A percentile compares a stretch with the other conserved stretches of the same genome.
Conservation (phyloP, 2,113 vertebrate genomes). For the Etheostoma cragini region DNA sequence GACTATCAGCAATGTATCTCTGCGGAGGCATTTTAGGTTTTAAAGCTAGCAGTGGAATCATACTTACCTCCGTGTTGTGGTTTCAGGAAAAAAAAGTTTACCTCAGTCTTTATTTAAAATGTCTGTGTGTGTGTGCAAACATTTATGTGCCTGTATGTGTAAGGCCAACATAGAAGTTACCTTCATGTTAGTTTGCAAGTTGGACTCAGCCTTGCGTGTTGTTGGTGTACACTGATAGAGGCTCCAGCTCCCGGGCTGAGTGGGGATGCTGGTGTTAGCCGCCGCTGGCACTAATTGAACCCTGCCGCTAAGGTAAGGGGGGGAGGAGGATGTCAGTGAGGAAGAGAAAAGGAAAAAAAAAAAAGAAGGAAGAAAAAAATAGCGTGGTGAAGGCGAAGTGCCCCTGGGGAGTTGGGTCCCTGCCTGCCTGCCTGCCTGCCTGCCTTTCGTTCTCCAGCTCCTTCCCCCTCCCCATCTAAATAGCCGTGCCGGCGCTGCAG, state of each 20-base stretch:
- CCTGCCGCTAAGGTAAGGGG: slow-evolving; percentile 81
- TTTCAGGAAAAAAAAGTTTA: slow-evolving; percentile 38
- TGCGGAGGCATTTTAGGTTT: neutral
- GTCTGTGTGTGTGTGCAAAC: slow-evolving; percentile 24
- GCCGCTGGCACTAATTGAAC: slow-evolving; percentile 86
- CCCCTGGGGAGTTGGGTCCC: slow-evolving; percentile 84
- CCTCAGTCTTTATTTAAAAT: slow-evolving; percentile 29
- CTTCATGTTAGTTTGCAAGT: slow-evolving; percentile 66
- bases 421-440: slow-evolving; percentile 77
- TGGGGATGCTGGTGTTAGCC: slow-evolving; percentile 77
- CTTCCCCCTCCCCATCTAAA: slow-evolving; percentile 80
- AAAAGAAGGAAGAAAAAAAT: slow-evolving; percentile 58
- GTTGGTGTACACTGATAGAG: slow-evolving; percentile 78
- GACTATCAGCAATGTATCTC: neutral
- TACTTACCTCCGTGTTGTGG: neutral
- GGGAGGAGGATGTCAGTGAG: slow-evolving; percentile 70
- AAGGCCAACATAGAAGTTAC: slow-evolving; percentile 59
- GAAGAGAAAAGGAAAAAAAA: slow-evolving; percentile 58
- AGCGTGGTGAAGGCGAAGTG: slow-evolving; percentile 78
- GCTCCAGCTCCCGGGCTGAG: slow-evolving; percentile 74
- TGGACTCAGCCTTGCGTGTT: slow-evolving; percentile 76
- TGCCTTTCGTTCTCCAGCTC: slow-evolving; percentile 74
- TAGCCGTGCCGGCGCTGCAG: slow-evolving; percentile 83
- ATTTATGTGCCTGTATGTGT: slow-evolving; percentile 31
- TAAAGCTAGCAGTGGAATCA: neutral